Conservation (phyloP, 2,113 vertebrate genomes). For the Malurus melanocephalus region DNA sequence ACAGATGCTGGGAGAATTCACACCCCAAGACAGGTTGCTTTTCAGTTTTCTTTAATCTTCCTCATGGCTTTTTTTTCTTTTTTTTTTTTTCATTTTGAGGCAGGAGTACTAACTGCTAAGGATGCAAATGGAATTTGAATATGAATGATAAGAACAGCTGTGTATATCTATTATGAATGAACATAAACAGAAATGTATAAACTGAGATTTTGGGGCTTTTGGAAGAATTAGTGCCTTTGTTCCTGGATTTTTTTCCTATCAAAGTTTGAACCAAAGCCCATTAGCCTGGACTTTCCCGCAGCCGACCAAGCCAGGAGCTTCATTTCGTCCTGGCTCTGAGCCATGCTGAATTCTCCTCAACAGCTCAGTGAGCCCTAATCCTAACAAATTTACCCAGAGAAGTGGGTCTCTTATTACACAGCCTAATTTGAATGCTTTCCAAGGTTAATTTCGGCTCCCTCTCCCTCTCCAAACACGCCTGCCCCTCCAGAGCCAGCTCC, state of each 20-base stretch:
- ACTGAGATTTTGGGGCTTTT: slow-evolving; percentile 71
- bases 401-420: slow-evolving; percentile 71
- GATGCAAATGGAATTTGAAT: slow-evolving; percentile 70
- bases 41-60: background rate
- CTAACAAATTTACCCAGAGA: slow-evolving; percentile 73
- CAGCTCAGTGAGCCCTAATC: slow-evolving; percentile 72
- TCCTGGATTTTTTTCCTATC: slow-evolving; percentile 71
- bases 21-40: background rate
- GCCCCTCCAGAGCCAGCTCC: background rate
- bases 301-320: slow-evolving; percentile 64
- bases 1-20: background rate
- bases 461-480: slow-evolving; percentile 12
- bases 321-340: slow-evolving; percentile 63
- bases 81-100: background rate
- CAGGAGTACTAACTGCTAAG: slow-evolving; percentile 52
- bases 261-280: slow-evolving; percentile 69
- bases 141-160: slow-evolving; percentile 74
- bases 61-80: background rate
- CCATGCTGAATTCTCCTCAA: slow-evolving; percentile 64
- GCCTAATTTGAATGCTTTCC: slow-evolving; percentile 68
- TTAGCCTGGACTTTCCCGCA: slow-evolving; percentile 63
- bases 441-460: slow-evolving; percentile 66
- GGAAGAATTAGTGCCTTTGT: slow-evolving; percentile 74
- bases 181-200: slow-evolving; percentile 75
- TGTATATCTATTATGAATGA: slow-evolving; percentile 73